Percentiles rank a stretch among this genome's conserved stretches.
phyloP scores from a whole-genome alignment of 1,140 invertebrate genomes.

The Hydropsyche tenuis region DNA sequence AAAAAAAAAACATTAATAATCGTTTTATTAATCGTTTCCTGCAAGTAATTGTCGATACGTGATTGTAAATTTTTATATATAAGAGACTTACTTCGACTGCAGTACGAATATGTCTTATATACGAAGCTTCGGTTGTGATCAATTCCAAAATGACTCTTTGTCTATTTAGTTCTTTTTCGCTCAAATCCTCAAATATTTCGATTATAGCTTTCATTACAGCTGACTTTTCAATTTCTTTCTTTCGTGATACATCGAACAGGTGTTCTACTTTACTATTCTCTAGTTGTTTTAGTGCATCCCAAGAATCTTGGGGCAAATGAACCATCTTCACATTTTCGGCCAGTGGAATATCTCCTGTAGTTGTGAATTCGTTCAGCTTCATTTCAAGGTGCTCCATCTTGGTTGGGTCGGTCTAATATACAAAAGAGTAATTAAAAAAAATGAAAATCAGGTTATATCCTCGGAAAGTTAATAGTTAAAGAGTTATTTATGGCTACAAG shows the following conservation, averaged over 20 bases:
- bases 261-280: conserved; percentile 9
- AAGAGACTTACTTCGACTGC: conserved; percentile 39
- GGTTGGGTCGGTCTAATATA: conserved; percentile 16
- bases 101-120: conserved; percentile 40
- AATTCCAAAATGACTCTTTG: conserved; percentile 42
- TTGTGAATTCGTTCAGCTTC: conserved; percentile 20
- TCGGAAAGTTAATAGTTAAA: no score
- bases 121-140: conserved; percentile 41
- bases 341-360: background rate
- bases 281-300: background rate
- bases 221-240: background rate
- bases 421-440: no score
- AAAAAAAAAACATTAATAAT: no score
- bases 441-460: no score
- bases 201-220: background rate
- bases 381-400: conserved; percentile 31
- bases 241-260: background rate
- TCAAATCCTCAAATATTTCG: conserved; percentile 15
- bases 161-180: conserved; percentile 24
- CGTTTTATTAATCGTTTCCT: no score
- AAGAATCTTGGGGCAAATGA: background rate
- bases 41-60: no score
- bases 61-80: background rate
- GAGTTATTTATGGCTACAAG: no score
- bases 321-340: background rate